Evolutionary conservation across 2,888 invertebrate species (phyloP).

Genomic region (Shargacucullia verbasci): DNA sequence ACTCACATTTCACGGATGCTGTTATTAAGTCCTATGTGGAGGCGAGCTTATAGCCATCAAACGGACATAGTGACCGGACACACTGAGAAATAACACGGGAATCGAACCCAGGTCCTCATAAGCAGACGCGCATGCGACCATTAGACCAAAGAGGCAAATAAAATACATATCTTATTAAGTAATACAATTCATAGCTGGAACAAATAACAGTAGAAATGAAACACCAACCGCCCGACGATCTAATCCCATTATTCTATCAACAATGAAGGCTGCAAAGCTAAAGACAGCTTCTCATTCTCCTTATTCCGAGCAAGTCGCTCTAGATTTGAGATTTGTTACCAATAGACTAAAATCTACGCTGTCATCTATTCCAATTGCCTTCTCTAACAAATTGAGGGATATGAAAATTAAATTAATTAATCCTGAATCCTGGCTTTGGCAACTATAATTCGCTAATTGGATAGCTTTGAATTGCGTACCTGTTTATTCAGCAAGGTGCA

Average conservation of each 20-base stretch:
- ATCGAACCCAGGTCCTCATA: no score
- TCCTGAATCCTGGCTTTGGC: constrained; percentile 19
- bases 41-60: no score
- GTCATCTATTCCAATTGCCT: constrained; percentile 45
- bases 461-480: constrained; percentile 31
- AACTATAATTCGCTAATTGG: constrained; percentile 40
- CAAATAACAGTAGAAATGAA: no score
- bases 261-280: constrained; percentile 34
- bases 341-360: constrained; percentile 46
- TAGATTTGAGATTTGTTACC: constrained; percentile 47
- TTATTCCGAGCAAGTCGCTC: constrained; percentile 30
- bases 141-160: no score
- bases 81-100: no score
- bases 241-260: constrained; percentile 26
- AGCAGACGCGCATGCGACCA: no score
- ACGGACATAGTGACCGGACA: no score
- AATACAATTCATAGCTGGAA: no score
- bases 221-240: constrained; percentile 1
- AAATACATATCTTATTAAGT: no score
- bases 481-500: constrained; percentile 34
- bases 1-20: no score
- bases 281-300: constrained; percentile 22
- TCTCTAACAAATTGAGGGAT: constrained; percentile 32
- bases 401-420: constrained; percentile 45
- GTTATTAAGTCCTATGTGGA: no score